These are phyloP conservation scores for Sciurus niger DNA, from an alignment of 2,113 vertebrate genomes.

Conservation along the genomic window DNA sequence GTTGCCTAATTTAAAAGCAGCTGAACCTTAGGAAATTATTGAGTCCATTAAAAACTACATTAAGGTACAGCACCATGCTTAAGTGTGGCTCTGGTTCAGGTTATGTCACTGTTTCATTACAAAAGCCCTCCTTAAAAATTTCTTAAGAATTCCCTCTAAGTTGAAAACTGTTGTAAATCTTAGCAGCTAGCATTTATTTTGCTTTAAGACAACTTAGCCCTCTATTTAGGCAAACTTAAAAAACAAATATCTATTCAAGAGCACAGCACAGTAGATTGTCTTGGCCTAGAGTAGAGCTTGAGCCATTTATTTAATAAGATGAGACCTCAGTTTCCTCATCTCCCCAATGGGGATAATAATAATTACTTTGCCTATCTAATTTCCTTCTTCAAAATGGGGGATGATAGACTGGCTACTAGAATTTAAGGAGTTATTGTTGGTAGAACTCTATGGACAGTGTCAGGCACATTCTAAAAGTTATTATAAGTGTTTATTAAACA, in stretches of 20 bases:
- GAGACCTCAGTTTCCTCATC: neutral
- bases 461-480: neutral
- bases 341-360: neutral
- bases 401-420: neutral
- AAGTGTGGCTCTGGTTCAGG: neutral
- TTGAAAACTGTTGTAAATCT: conserved; percentile 49
- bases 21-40: conserved; percentile 70
- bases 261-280: neutral
- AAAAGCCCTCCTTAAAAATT: neutral
- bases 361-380: neutral
- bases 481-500: neutral
- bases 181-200: neutral
- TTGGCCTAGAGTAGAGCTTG: neutral
- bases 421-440: conserved; percentile 2
- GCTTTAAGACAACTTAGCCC: neutral
- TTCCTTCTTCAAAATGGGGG: neutral
- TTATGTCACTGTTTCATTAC: neutral
- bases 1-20: conserved; percentile 75
- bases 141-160: conserved; percentile 68
- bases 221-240: neutral
- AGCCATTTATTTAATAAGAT: neutral
- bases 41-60: conserved; percentile 74
- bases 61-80: neutral
- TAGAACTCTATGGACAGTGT: neutral
- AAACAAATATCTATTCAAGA: neutral